phyloP scores from a whole-genome alignment of 2,888 invertebrate species.

The Chironomus tentans region DNA sequence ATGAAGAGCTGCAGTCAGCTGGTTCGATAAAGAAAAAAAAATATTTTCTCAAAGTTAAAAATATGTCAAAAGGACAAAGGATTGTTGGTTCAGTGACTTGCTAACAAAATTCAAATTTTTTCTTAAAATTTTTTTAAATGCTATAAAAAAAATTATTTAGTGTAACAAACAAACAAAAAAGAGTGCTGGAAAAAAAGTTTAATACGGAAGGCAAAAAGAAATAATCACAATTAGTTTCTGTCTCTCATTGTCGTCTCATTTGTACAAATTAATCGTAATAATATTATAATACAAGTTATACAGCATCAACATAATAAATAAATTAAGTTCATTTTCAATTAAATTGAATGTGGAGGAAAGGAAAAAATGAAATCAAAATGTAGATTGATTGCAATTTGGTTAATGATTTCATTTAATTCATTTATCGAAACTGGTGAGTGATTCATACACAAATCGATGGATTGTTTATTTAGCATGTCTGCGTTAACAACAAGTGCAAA shows the following conservation, averaged over 20 bases:
- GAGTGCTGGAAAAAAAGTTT: neutral
- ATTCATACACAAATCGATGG: neutral
- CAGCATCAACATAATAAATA: neutral
- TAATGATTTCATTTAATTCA: constrained; percentile 17
- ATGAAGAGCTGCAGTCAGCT: neutral
- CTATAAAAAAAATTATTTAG: too few relatives aligned
- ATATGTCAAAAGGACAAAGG: neutral
- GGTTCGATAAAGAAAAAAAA: neutral
- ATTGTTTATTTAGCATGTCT: too few relatives aligned
- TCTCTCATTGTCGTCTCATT: neutral
- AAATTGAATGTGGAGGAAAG: neutral
- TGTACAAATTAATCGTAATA: neutral
- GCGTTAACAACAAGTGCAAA: too few relatives aligned
- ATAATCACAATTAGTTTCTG: neutral
- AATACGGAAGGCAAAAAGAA: neutral
- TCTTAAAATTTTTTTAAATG: too few relatives aligned
- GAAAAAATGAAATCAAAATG: constrained; percentile 23
- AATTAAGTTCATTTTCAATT: neutral
- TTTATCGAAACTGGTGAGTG: constrained; percentile 17
- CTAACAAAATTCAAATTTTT: neutral
- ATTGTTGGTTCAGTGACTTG: neutral
- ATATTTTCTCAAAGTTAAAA: neutral
- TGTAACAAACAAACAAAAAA: neutral
- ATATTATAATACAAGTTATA: neutral
- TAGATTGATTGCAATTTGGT: constrained; percentile 18